Conservation (phyloP, 2,888 invertebrate species). For the Heliconius charithonia region DNA sequence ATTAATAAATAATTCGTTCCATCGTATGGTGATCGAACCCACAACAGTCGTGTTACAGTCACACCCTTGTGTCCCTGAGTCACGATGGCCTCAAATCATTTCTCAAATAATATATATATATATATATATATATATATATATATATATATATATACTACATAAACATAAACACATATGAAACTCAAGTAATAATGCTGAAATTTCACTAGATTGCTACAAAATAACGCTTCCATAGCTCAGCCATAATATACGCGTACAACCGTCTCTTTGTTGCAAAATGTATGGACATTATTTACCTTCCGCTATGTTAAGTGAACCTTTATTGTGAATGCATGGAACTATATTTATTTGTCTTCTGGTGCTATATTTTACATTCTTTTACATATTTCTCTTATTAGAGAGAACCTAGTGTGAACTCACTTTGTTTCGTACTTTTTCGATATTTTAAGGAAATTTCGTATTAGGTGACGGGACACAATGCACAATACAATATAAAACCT, state of each 20-base stretch:
- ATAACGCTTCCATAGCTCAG: constrained; percentile 26
- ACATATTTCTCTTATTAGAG: not conserved
- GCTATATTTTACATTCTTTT: not conserved
- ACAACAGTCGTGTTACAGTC: too few species aligned
- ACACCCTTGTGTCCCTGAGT: too few species aligned
- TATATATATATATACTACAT: not conserved
- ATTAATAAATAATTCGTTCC: too few species aligned
- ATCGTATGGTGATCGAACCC: too few species aligned
- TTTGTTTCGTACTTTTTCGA: not conserved
- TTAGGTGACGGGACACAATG: not conserved
- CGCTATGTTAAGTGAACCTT: constrained; percentile 39
- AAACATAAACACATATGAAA: not conserved
- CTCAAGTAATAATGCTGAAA: not conserved
- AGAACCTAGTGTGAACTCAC: not conserved
- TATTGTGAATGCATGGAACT: constrained; percentile 25
- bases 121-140: not conserved
- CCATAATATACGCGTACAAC: constrained; percentile 32
- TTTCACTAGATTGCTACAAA: not conserved
- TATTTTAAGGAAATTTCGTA: not conserved
- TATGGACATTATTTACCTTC: constrained; percentile 45
- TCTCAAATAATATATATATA: too few species aligned
- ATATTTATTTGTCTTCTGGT: constrained; percentile 25
- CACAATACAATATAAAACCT: not conserved
- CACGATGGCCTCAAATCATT: too few species aligned
- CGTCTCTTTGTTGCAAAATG: constrained; percentile 44